A percentile compares a stretch with the other conserved stretches of the same genome.
Conservation (phyloP, 2,888 invertebrate species). For the Agrotis clavis region DNA sequence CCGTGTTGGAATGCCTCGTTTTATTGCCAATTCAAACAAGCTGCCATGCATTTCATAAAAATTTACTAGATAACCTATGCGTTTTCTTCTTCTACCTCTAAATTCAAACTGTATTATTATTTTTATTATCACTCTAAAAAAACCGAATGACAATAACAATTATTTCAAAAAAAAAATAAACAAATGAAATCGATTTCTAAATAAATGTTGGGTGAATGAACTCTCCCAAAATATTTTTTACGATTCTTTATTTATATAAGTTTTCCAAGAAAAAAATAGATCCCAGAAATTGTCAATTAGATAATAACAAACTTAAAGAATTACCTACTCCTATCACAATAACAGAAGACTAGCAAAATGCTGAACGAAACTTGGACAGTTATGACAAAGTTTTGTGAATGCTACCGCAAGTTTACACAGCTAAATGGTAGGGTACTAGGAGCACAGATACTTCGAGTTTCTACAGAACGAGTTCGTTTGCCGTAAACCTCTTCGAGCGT, state of each 20-base stretch:
- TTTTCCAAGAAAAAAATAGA: too few relatives aligned
- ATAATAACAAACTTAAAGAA: not conserved
- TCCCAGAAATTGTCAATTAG: not conserved
- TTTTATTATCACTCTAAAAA: not conserved
- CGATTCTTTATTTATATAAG: too few relatives aligned
- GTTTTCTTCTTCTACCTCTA: not conserved
- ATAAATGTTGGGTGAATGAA: not conserved
- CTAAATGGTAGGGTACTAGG: conserved; percentile 40
- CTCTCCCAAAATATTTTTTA: not conserved
- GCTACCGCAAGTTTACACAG: conserved; percentile 28
- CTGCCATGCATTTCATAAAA: conserved; percentile 14
- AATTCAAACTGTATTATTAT: not conserved
- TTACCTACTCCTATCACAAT: too few relatives aligned
- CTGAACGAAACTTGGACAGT: conserved; percentile 8
- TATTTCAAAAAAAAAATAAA: not conserved
- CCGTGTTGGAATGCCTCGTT: conserved; percentile 43
- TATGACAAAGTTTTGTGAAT: conserved; percentile 34
- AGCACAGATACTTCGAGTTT: conserved; percentile 27
- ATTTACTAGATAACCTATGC: not conserved
- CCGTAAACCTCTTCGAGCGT: conserved; percentile 55
- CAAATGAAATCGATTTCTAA: not conserved
- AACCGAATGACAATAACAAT: not conserved
- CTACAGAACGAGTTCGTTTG: conserved; percentile 43
- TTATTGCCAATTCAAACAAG: conserved; percentile 38
- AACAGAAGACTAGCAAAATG: conserved; percentile 1